A percentile compares a stretch with the other conserved stretches of the same genome.
phyloP scores from a whole-genome alignment of 2,888 invertebrate genomes.

The Sturmia bella region DNA sequence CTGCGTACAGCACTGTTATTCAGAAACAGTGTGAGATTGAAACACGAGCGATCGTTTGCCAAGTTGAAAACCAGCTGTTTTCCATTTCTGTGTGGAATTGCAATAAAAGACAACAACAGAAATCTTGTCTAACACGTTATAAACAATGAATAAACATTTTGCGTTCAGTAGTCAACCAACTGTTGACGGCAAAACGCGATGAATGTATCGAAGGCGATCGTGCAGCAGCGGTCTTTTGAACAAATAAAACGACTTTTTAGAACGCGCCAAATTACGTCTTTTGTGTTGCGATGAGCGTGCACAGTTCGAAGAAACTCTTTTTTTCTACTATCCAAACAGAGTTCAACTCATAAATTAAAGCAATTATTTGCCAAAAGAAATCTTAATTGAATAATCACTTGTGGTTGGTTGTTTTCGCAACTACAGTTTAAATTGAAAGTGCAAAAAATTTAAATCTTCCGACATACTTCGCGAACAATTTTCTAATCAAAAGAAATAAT shows the following conservation, averaged over 20 bases:
- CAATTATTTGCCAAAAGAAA: slow-evolving; percentile 51
- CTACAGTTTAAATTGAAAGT: slow-evolving; percentile 25
- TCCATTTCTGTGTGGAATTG: slow-evolving; percentile 2
- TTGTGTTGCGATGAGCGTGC: background rate
- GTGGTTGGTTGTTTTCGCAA: background rate
- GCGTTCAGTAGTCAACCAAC: slow-evolving; percentile 65
- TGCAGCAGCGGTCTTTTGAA: background rate
- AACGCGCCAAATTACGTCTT: slow-evolving; percentile 55
- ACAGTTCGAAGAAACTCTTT: slow-evolving; percentile 19
- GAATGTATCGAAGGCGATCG: too few relatives aligned
- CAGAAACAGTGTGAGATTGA: slow-evolving; percentile 12
- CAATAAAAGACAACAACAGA: slow-evolving; percentile 3
- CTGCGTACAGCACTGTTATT: background rate
- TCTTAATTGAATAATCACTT: slow-evolving; percentile 67
- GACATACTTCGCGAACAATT: background rate
- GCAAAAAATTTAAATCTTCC: slow-evolving; percentile 20
- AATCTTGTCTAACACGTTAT: slow-evolving; percentile 58
- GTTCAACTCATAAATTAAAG: slow-evolving; percentile 45
- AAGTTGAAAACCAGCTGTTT: slow-evolving; percentile 60
- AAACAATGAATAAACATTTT: slow-evolving; percentile 58
- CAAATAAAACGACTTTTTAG: slow-evolving; percentile 8
- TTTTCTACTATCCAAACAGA: slow-evolving; percentile 16
- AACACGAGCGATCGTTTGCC: slow-evolving; percentile 43
- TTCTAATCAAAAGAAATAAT: slow-evolving; percentile 50
- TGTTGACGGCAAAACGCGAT: slow-evolving; percentile 57